These are phyloP conservation scores for Drosophila multiciliata DNA, from an alignment of 2,888 invertebrate genomes.

Conservation along the genomic window DNA sequence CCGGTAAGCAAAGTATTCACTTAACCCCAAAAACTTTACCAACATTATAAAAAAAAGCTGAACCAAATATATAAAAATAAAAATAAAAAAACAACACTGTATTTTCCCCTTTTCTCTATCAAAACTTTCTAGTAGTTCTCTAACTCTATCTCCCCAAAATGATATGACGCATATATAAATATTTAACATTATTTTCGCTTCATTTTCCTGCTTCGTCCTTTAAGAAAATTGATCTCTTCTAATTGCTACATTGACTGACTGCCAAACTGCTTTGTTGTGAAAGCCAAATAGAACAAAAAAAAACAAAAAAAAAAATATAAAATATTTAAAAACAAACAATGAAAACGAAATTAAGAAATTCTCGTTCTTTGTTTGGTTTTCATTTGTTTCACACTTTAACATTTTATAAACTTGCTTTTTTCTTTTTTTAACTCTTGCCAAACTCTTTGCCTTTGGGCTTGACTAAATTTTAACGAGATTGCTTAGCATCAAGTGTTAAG, in stretches of 20 bases:
- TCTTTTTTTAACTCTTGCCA: slow-evolving; percentile 43
- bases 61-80: slow-evolving; percentile 5
- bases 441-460: slow-evolving; percentile 55
- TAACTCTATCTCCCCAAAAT: slow-evolving; percentile 10
- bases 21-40: slow-evolving; percentile 6
- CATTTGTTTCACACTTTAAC: slow-evolving; percentile 11
- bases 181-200: slow-evolving; percentile 36
- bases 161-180: slow-evolving; percentile 19
- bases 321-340: slow-evolving; percentile 1
- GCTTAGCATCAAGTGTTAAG: slow-evolving; percentile 49
- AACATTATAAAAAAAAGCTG: slow-evolving; percentile 11
- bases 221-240: slow-evolving; percentile 43
- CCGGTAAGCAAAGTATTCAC: slow-evolving; percentile 79
- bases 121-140: slow-evolving; percentile 30
- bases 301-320: not conserved
- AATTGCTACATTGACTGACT: slow-evolving; percentile 79
- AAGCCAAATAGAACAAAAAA: slow-evolving; percentile 32
- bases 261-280: slow-evolving; percentile 82
- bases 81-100: slow-evolving; percentile 2
- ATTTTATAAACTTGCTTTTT: slow-evolving; percentile 32
- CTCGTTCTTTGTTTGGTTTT: slow-evolving; percentile 20
- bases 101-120: slow-evolving; percentile 5
- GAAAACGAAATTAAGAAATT: slow-evolving; percentile 28
- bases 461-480: slow-evolving; percentile 47
- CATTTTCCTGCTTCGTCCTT: slow-evolving; percentile 28